Conservation (phyloP, 2,797 vertebrate species). For the Peromyscus aztecus region DNA sequence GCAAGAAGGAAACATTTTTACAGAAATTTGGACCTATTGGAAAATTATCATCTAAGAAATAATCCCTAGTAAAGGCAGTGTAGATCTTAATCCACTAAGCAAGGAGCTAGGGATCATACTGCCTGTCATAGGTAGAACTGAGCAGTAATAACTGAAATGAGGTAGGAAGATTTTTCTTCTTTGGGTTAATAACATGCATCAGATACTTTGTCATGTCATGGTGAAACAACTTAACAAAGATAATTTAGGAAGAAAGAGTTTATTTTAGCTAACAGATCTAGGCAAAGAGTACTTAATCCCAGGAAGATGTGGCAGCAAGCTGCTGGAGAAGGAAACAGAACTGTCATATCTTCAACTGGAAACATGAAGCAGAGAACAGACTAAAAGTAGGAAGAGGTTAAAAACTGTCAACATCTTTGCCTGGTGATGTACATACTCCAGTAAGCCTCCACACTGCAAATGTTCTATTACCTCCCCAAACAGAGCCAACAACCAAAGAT, state of each 20-base stretch:
- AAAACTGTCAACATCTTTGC: too few species aligned
- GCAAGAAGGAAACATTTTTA: neutral
- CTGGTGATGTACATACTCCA: neutral
- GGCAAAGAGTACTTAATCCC: neutral
- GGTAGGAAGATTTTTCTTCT: neutral
- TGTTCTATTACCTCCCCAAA: neutral
- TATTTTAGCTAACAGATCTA: neutral
- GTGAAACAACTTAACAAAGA: neutral
- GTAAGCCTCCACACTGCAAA: neutral
- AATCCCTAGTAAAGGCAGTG: accelerated
- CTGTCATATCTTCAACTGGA: too few species aligned
- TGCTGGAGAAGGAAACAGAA: neutral
- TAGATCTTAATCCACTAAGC: neutral
- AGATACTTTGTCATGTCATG: neutral
- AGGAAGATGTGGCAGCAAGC: neutral
- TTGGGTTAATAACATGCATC: neutral
- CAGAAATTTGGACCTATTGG: neutral
- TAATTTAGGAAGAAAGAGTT: neutral
- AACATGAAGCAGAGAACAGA: neutral
- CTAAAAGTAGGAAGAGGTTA: neutral
- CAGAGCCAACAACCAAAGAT: neutral
- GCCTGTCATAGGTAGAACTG: neutral
- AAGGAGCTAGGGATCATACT: neutral
- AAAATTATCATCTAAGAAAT: neutral
- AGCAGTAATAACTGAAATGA: neutral